Conservation (phyloP, 2,888 invertebrate species). For the Aleiodes testaceus region DNA sequence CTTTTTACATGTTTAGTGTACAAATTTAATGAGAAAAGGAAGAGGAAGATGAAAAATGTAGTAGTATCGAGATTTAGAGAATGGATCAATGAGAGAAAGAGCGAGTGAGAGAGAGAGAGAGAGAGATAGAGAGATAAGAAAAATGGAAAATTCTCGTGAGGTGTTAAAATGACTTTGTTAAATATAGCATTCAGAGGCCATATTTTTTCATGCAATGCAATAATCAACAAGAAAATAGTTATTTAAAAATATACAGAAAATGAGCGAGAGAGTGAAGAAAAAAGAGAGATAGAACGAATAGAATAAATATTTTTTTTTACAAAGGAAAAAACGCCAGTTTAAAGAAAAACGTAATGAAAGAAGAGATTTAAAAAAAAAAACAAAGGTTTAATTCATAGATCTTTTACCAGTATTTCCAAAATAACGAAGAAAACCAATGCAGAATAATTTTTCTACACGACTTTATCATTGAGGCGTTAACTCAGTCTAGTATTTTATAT, state of each 20-base stretch:
- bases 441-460: conserved; percentile 66
- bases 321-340: conserved; percentile 32
- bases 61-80: conserved; percentile 42
- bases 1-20: conserved; percentile 68
- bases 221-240: conserved; percentile 64
- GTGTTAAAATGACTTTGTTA: conserved; percentile 68
- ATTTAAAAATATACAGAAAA: conserved; percentile 54
- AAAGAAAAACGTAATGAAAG: conserved; percentile 31
- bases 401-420: conserved; percentile 72
- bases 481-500: conserved; percentile 28
- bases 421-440: conserved; percentile 66
- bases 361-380: conserved; percentile 37
- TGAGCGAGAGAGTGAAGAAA: conserved; percentile 49
- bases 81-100: conserved; percentile 36
- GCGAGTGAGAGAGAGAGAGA: conserved; percentile 36
- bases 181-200: conserved; percentile 71
- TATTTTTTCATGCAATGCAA: conserved; percentile 73
- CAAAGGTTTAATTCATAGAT: conserved; percentile 52
- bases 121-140: conserved; percentile 23
- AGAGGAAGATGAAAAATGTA: conserved; percentile 46
- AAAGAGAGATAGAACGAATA: conserved; percentile 50
- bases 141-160: conserved; percentile 53
- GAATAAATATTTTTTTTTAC: conserved; percentile 40
- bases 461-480: conserved; percentile 23
- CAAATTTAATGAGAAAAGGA: conserved; percentile 57